Percentiles rank a stretch among this genome's conserved stretches.
These are phyloP conservation scores for Nymphalis c-album DNA, from an alignment of 2,888 invertebrate species.

Conservation along the genomic window DNA sequence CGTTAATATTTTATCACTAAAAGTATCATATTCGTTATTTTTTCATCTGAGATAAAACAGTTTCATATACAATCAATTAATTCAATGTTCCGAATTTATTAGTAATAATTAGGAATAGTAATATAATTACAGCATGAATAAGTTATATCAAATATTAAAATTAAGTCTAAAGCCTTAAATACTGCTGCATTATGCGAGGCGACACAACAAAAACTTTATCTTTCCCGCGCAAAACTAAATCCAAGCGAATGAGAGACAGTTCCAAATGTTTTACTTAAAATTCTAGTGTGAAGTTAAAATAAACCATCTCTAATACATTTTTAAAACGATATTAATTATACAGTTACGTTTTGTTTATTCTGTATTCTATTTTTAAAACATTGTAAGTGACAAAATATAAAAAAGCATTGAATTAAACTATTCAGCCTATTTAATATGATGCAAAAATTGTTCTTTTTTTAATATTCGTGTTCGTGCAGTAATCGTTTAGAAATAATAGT, in stretches of 20 bases:
- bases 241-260: constrained; percentile 16
- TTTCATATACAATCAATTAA: too few species aligned
- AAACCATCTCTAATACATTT: not conserved
- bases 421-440: not conserved
- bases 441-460: too few species aligned
- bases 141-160: constrained; percentile 14
- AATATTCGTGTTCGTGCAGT: too few species aligned
- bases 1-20: too few species aligned
- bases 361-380: not conserved
- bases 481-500: too few species aligned
- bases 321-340: too few species aligned
- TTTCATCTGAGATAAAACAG: too few species aligned
- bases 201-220: constrained; percentile 29
- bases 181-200: constrained; percentile 23
- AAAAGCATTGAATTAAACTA: not conserved
- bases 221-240: constrained; percentile 31
- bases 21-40: too few species aligned
- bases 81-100: not conserved
- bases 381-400: not conserved
- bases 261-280: constrained; percentile 17
- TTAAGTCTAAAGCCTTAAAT: constrained; percentile 27
- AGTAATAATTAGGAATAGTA: constrained; percentile 13
- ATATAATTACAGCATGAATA: constrained; percentile 21
- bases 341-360: too few species aligned
- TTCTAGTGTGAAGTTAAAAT: constrained; percentile 2